These are phyloP conservation scores for Eristalis tenax DNA, from an alignment of 2,888 invertebrate species.

Conservation along the genomic window DNA sequence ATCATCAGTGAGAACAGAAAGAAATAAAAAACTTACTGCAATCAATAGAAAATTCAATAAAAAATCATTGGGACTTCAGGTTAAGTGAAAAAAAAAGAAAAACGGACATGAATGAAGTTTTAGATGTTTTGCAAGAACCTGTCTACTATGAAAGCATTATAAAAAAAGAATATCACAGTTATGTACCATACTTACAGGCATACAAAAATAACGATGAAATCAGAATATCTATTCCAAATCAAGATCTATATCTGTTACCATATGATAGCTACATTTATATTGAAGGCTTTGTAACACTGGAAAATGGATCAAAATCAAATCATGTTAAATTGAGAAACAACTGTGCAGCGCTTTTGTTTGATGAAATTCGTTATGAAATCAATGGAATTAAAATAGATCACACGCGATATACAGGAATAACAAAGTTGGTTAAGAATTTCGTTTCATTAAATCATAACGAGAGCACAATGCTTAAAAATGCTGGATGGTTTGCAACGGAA, in stretches of 20 bases:
- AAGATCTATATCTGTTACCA: slow-evolving; percentile 46
- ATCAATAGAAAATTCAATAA: slow-evolving; percentile 51
- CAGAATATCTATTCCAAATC: slow-evolving; percentile 49
- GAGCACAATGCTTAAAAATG: too few species aligned
- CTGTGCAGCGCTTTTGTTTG: too few species aligned
- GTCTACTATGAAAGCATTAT: slow-evolving; percentile 41
- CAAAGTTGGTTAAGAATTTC: too few species aligned
- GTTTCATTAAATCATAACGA: too few species aligned
- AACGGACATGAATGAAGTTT: slow-evolving; percentile 52
- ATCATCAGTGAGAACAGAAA: too few species aligned
- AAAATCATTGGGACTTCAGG: slow-evolving; percentile 42
- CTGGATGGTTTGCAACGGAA: too few species aligned
- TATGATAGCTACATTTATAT: too few species aligned
- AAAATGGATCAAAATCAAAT: too few species aligned
- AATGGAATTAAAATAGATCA: background rate
- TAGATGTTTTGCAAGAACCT: slow-evolving; percentile 61
- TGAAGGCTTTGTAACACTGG: too few species aligned
- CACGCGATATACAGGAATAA: background rate
- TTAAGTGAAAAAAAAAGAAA: background rate
- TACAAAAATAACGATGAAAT: slow-evolving; percentile 63
- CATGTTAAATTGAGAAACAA: too few species aligned
- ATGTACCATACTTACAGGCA: slow-evolving; percentile 39
- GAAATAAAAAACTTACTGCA: slow-evolving; percentile 24
- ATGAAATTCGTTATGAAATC: slow-evolving; percentile 72
- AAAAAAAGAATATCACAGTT: slow-evolving; percentile 42